Conservation (phyloP, 2,113 vertebrate species). For the Zosterops hypoxanthus region DNA sequence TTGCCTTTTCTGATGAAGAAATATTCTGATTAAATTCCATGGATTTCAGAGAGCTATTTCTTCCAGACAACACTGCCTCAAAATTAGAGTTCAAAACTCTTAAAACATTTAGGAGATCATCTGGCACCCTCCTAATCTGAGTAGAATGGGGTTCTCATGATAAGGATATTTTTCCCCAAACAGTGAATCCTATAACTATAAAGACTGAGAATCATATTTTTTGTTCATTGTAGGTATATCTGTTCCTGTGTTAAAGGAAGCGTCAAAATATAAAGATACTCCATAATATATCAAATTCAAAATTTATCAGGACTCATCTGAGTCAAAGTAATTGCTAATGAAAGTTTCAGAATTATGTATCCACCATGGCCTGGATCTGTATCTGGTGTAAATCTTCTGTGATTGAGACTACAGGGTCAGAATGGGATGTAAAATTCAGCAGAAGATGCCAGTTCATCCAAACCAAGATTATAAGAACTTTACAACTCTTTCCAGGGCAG, state of each 20-base stretch:
- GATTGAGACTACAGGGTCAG: not conserved
- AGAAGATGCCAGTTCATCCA: not conserved
- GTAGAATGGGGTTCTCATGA: not conserved
- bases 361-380: not conserved
- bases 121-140: not conserved
- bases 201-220: not conserved
- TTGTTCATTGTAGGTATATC: rapidly evolving
- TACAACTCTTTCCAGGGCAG: not conserved
- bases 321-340: not conserved
- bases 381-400: not conserved
- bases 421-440: not conserved
- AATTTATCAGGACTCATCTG: not conserved
- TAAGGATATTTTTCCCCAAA: not conserved
- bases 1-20: not conserved
- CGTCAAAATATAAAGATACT: not conserved
- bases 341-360: not conserved
- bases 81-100: not conserved
- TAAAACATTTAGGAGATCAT: not conserved
- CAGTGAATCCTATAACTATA: no score
- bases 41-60: not conserved
- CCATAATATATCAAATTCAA: not conserved
- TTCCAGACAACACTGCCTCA: rapidly evolving
- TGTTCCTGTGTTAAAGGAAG: not conserved
- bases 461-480: not conserved
- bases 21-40: not conserved